A percentile compares a stretch with the other conserved stretches of the same genome.
Conservation (phyloP, 2,113 vertebrate genomes). For the Periophthalmus modestus region DNA sequence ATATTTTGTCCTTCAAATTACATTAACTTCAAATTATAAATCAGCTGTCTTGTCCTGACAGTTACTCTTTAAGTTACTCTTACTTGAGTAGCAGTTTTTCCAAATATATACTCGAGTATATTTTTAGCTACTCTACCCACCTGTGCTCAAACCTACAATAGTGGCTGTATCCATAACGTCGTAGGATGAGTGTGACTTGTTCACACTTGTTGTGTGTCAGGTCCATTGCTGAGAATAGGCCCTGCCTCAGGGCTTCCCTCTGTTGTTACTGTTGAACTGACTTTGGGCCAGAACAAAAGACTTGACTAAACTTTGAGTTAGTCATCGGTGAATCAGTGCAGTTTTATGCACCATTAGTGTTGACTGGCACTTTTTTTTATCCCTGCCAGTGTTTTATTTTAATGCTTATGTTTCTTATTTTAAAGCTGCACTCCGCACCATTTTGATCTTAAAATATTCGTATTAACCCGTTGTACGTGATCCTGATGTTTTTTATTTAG, state of each 20-base stretch:
- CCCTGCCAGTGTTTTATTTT: neutral
- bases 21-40: too few relatives aligned
- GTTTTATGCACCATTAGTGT: neutral
- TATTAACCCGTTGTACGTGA: too few relatives aligned
- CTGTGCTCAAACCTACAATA: neutral
- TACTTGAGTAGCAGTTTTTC: too few relatives aligned
- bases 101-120: too few relatives aligned
- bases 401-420: too few relatives aligned
- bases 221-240: slow-evolving; percentile 15
- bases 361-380: neutral
- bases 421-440: too few relatives aligned
- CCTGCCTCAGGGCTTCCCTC: slow-evolving; percentile 37
- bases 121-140: too few relatives aligned
- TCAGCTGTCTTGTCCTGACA: too few relatives aligned
- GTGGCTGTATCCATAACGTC: neutral
- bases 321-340: neutral
- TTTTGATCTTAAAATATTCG: too few relatives aligned
- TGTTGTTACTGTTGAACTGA: slow-evolving; percentile 17
- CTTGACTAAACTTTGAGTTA: neutral
- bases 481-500: too few relatives aligned
- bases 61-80: too few relatives aligned
- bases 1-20: too few relatives aligned
- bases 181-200: slow-evolving; percentile 16
- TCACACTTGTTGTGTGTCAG: slow-evolving; percentile 17
- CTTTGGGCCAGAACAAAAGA: slow-evolving; percentile 2